Percentiles rank a stretch among this genome's conserved stretches.
Conservation (phyloP, 2,888 invertebrate genomes). For the Campoletis raptor region DNA sequence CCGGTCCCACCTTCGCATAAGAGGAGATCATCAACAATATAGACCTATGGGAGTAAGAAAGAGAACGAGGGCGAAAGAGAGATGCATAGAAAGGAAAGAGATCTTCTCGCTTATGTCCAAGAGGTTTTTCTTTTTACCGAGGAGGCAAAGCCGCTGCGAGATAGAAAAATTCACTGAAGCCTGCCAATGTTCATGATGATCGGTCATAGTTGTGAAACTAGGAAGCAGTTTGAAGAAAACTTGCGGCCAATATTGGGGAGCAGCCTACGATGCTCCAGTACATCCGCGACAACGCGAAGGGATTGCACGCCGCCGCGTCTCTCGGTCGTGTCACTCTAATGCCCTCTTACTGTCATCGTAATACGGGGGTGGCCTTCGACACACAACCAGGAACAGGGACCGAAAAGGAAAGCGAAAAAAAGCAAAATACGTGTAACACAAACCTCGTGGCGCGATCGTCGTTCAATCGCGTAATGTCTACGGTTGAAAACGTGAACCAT, state of each 20-base stretch:
- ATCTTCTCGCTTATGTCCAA: constrained; percentile 39
- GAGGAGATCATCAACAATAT: constrained; percentile 61
- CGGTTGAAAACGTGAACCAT: constrained; percentile 51
- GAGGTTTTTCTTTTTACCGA: constrained; percentile 33
- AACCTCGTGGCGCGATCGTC: constrained; percentile 40
- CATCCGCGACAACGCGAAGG: constrained; percentile 73
- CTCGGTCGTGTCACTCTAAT: constrained; percentile 74
- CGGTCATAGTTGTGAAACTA: constrained; percentile 2
- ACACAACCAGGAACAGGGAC: constrained; percentile 36
- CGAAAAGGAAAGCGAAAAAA: constrained; percentile 8
- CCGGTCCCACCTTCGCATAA: constrained; percentile 53
- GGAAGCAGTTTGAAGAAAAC: constrained; percentile 28
- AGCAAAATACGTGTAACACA: constrained; percentile 52
- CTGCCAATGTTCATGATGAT: constrained; percentile 49
- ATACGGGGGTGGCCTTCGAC: constrained; percentile 73
- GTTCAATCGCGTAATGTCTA: constrained; percentile 74
- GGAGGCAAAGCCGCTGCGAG: constrained; percentile 28
- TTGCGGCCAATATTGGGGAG: background rate
- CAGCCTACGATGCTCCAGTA: constrained; percentile 75
- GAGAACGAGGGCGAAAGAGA: constrained; percentile 5
- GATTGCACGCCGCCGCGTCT: constrained; percentile 72
- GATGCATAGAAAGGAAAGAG: background rate
- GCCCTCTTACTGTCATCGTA: constrained; percentile 79
- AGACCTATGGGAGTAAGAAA: background rate
- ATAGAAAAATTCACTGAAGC: constrained; percentile 49